phyloP scores from a whole-genome alignment of 2,797 vertebrate species.

The Borostomias antarcticus region DNA sequence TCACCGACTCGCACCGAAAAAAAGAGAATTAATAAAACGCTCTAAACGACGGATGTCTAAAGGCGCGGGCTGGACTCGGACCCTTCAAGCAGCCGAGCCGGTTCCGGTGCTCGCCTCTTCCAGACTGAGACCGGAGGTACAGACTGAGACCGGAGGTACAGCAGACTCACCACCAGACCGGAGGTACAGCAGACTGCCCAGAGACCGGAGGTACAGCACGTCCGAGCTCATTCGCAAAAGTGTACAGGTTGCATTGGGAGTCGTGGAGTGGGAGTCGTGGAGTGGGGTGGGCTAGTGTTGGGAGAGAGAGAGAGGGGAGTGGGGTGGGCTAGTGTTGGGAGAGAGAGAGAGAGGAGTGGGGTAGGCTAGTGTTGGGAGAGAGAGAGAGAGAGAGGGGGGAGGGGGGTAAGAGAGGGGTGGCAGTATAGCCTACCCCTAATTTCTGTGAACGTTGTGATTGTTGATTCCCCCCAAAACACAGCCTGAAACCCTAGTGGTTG shows the following conservation, averaged over 20 bases:
- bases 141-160: too few relatives aligned
- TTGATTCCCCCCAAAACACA: background rate
- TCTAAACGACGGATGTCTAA: background rate
- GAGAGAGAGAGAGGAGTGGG: slow-evolving; percentile 4
- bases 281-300: background rate
- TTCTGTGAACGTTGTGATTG: background rate
- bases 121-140: too few relatives aligned
- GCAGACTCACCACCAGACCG: too few relatives aligned
- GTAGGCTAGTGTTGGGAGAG: slow-evolving; percentile 3
- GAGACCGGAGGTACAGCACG: background rate
- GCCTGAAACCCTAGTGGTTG: background rate
- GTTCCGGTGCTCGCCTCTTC: too few relatives aligned
- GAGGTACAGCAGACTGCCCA: too few relatives aligned
- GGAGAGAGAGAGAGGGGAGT: slow-evolving; percentile 22
- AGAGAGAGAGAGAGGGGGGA: slow-evolving; percentile 41
- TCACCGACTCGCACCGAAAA: slow-evolving; percentile 8
- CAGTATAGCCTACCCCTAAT: slow-evolving; percentile 21
- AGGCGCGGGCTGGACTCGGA: too few relatives aligned
- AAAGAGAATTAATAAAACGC: slow-evolving; percentile 3
- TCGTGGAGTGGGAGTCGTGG: background rate
- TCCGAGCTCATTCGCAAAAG: background rate
- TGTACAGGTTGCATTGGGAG: slow-evolving; percentile 10
- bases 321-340: background rate
- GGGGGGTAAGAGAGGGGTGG: slow-evolving; percentile 23
- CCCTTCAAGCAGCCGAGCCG: too few relatives aligned